Base-by-base conservation (phyloP, 2,797 vertebrate genomes). In the Serranus cabrilla region DNA sequence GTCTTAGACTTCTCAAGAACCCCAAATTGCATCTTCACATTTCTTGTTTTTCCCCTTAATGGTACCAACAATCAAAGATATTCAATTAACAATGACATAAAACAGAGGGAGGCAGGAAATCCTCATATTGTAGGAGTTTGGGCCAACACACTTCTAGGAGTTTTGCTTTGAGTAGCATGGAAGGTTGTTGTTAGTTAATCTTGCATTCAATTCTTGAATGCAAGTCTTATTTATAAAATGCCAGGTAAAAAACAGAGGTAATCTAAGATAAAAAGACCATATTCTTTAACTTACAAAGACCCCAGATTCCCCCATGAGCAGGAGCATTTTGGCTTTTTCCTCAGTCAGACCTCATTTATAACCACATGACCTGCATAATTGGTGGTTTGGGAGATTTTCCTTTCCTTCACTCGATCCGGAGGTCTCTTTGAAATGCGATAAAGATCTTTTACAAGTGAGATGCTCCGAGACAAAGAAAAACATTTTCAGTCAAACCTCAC, bases 71-170 rank as follows among this genome's bases (percentile, higher is more conserved):
- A 43, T 21, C 11, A 13, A 11, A 18, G 0, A 16, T 56, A 43
- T 58, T 66, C 0, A 27, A 13, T 55, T 59, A 16, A 14, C 2
- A 3, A 7, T 57, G 11, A 34, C 9, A 17, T 47, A 49, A 45
- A 57, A 57, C 10, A 43, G 1, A 71, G 18, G 51, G 70, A 61
- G 13, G 45, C 12, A 56, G 43, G 34, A 58, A n/a, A 43, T 56
- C 18, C 12, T 18, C 27, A 51, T 46, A 55, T 52, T 47, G 47
- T 16, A 56, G 11, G 49, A 23, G 46, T 25, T 63, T 11, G 31
- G 50, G 25, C 21, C 20, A 45, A 37, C 27, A 27, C 27, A 27
- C 2, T 16, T 46, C n/a, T 56, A 18, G 5, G 27, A 11, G 9
- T 27, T 55, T 45, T 59, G 14, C 23, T 51, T 43, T 0, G 57